phyloP scores from a whole-genome alignment of 2,888 invertebrate species.

The Dasypolia templi region DNA sequence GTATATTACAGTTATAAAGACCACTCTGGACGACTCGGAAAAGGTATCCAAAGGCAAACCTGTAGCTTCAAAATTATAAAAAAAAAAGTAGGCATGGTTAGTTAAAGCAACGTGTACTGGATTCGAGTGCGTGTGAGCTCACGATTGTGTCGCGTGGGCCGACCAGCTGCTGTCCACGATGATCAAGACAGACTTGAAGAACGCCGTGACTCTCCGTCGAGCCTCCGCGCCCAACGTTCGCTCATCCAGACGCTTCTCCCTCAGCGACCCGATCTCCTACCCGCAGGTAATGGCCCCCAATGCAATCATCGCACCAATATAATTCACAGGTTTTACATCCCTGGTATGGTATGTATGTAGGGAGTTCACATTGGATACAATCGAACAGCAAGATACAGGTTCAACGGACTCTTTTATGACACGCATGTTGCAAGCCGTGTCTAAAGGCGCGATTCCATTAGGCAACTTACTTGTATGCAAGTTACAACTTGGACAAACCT shows the following conservation, averaged over 20 bases:
- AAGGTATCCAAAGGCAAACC: neutral
- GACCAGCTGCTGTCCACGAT: constrained; percentile 94
- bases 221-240: constrained; percentile 87
- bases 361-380: constrained; percentile 6
- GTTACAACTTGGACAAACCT: too few relatives aligned
- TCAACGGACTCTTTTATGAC: constrained; percentile 13
- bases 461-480: too few relatives aligned
- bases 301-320: constrained; percentile 18
- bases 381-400: constrained; percentile 18
- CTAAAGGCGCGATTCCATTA: too few relatives aligned
- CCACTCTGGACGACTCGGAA: neutral
- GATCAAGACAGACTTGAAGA: constrained; percentile 94
- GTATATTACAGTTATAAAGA: neutral
- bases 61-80: neutral
- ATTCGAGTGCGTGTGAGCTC: constrained; percentile 62
- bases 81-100: constrained; percentile 6
- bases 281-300: constrained; percentile 78
- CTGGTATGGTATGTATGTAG: constrained; percentile 41
- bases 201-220: constrained; percentile 85
- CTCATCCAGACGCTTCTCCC: constrained; percentile 81
- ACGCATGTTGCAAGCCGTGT: constrained; percentile 1
- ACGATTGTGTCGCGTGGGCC: constrained; percentile 72
- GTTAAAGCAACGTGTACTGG: constrained; percentile 54
- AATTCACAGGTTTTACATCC: constrained; percentile 6
- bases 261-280: constrained; percentile 85